phyloP scores from a whole-genome alignment of 2,888 invertebrate species.

The Fabriciana adippe region DNA sequence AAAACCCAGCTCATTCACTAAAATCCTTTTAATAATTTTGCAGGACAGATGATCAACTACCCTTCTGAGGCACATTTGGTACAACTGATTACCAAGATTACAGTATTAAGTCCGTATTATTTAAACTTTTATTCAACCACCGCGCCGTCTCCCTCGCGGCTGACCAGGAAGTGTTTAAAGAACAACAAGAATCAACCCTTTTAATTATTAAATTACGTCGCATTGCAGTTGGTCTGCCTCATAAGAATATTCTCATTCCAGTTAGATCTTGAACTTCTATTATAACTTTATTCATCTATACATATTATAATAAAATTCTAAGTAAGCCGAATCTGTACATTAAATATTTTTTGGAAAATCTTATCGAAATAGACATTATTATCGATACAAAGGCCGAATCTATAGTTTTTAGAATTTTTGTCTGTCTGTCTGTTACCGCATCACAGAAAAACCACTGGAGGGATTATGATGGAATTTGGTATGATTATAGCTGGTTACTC shows the following conservation, averaged over 20 bases:
- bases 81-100: slow-evolving; percentile 41
- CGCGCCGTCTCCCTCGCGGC: slow-evolving; percentile 35
- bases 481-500: no score
- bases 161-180: slow-evolving; percentile 46
- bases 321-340: no score
- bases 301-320: no score
- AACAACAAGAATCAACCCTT: slow-evolving; percentile 40
- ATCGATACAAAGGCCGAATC: no score
- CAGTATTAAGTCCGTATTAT: slow-evolving; percentile 33
- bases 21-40: not conserved
- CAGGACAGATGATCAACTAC: slow-evolving; percentile 36
- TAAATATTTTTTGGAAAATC: no score
- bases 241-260: slow-evolving; percentile 1
- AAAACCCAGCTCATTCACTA: not conserved
- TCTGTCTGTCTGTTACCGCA: no score
- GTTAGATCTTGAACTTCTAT: no score
- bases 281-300: no score
- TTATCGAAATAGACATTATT: no score
- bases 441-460: no score
- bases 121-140: slow-evolving; percentile 37
- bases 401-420: no score
- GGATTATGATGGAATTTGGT: no score
- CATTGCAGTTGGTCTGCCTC: slow-evolving; percentile 43
- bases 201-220: slow-evolving; percentile 44
- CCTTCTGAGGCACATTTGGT: slow-evolving; percentile 36